Base-by-base conservation (phyloP, 1,140 invertebrate species). In the Drosophila chauvacae region DNA sequence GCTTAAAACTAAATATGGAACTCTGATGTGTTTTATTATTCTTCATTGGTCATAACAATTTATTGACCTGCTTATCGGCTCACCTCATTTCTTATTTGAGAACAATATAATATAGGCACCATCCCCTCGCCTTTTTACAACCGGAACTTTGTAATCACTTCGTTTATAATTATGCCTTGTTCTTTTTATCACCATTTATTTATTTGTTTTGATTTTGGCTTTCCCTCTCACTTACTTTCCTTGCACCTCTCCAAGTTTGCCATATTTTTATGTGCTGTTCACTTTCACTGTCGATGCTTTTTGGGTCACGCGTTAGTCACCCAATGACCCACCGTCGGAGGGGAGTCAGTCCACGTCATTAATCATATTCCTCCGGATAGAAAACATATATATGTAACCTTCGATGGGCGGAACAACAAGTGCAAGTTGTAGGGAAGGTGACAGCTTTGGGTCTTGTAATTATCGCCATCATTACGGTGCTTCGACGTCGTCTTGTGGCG, bases 261-360 rank as follows among this genome's bases (percentile, higher is more conserved):
- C 48, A 69, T 47, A 45, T 45, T 69, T 63, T 64, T 50, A 42
- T 35, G 33, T 45, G 23, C 51, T 20, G 51, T 56, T 81, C 62
- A 86, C 83, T 86, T 86, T 86, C 83, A 82, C 82, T 68, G 53
- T 7, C 55, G 44, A 75, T 23, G 33, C 28, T 72, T 41, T 82
- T 71, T 82, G 53, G 83, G 82, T 86, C 80, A 78, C 55, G 48
- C 48, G 47, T 74, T 65, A 66, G n/a, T 50, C 55, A 76, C 33
- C 41, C 63, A 41, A 56, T 58, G 71, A 59, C 65, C 64, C 18
- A 26, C 28, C 20, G 23, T 23, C 20, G 20, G n/a, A 18, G 42
- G 42, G 42, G 18, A 2, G 26, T 23, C 18, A 2, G 26, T 23
- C 18, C 42, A 80, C 69, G 62, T 61, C 68, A 80, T 79, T 57